Evolutionary conservation across 2,888 invertebrate species (phyloP).

Genomic region (Resseliella maxima): DNA sequence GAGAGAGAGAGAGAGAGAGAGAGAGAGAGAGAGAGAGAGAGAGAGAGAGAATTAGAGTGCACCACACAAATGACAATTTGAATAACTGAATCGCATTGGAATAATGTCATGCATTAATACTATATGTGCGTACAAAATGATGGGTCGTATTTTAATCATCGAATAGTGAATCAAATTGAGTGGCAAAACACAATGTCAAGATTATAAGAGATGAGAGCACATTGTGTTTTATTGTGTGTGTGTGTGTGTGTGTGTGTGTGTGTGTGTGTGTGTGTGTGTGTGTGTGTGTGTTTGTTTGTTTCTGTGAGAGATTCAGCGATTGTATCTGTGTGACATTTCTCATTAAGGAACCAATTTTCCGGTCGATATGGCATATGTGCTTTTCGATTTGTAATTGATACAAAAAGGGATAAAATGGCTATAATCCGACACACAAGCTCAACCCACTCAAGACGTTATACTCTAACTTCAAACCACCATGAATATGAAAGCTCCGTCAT

Average conservation of each 20-base stretch:
- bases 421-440: neutral
- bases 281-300: neutral
- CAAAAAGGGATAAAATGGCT: neutral
- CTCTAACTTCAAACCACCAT: neutral
- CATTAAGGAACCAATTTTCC: slow-evolving; percentile 8
- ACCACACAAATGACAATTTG: neutral
- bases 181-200: slow-evolving; percentile 11
- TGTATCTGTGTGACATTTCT: neutral
- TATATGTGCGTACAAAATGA: neutral
- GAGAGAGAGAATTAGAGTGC: too few relatives aligned
- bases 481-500: neutral
- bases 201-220: neutral
- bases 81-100: neutral
- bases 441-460: neutral
- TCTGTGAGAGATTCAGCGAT: too few relatives aligned
- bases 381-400: neutral
- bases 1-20: too few relatives aligned
- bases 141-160: slow-evolving; percentile 8
- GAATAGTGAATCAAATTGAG: slow-evolving; percentile 7
- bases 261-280: neutral
- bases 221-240: neutral
- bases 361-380: neutral
- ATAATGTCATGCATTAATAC: neutral
- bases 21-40: too few relatives aligned
- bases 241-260: neutral